phyloP scores from a whole-genome alignment of 1,140 invertebrate genomes.

The Achatina immaculata region DNA sequence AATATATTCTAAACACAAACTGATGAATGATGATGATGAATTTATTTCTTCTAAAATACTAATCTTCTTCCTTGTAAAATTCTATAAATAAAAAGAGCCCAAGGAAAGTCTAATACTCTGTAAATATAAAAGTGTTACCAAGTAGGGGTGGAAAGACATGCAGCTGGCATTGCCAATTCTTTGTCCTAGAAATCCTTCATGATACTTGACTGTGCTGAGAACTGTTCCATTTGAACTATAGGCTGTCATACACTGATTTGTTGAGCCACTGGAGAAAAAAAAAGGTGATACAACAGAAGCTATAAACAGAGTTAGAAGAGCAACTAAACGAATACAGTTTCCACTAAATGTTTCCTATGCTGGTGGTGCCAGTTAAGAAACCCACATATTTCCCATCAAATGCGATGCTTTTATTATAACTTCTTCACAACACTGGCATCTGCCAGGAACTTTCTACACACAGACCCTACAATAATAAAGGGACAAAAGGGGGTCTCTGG shows the following conservation, averaged over 20 bases:
- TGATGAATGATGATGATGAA: background rate
- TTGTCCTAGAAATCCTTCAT: conserved; percentile 92
- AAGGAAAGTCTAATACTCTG: conserved; percentile 11
- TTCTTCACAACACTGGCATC: no score
- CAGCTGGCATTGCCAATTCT: conserved; percentile 87
- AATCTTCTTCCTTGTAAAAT: background rate
- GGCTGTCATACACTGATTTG: conserved; percentile 85
- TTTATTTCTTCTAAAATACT: background rate
- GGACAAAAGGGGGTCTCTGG: no score
- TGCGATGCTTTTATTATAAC: background rate
- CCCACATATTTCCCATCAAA: background rate
- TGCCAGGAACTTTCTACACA: no score
- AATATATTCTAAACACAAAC: conserved; percentile 26
- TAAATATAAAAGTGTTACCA: conserved; percentile 72
- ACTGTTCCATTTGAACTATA: conserved; percentile 80
- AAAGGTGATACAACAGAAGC: background rate
- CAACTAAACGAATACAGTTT: background rate
- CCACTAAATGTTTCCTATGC: background rate
- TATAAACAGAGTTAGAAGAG: background rate
- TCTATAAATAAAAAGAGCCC: background rate
- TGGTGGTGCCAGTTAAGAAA: background rate
- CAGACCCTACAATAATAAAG: no score
- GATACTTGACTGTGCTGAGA: conserved; percentile 82
- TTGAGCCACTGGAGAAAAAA: conserved; percentile 83
- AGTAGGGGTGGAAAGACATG: conserved; percentile 88